Conservation (phyloP, 23 tunicate species). For the Trididemnum miniatum region DNA sequence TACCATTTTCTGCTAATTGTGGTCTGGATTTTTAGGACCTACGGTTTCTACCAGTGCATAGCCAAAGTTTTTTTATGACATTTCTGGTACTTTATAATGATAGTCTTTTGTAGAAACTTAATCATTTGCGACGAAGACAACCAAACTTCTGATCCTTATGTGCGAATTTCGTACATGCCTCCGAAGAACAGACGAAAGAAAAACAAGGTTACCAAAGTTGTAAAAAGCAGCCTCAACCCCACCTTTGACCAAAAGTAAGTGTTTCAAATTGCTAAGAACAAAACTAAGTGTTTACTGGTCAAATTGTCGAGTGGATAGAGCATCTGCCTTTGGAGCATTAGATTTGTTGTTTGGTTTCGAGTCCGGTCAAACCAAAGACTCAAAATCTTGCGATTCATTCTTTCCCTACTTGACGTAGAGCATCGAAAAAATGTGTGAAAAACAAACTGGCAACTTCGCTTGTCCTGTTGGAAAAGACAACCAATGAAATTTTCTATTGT, state of each 20-base stretch:
- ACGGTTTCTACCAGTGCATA: too few relatives aligned
- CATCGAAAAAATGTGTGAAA: too few relatives aligned
- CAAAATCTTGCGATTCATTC: too few relatives aligned
- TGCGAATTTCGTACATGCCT: conserved; percentile 32
- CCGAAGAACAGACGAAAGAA: conserved; percentile 21
- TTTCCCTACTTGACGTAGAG: neutral
- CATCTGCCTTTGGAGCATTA: neutral
- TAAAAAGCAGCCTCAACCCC: conserved; percentile 78
- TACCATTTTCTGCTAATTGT: too few relatives aligned
- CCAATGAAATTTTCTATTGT: too few relatives aligned
- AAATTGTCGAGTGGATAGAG: neutral
- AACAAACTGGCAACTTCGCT: too few relatives aligned
- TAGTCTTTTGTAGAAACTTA: conserved; percentile 44
- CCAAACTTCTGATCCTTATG: conserved; percentile 86
- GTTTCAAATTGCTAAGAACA: too few relatives aligned
- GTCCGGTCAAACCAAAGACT: neutral
- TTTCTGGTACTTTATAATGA: too few relatives aligned
- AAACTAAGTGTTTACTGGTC: too few relatives aligned
- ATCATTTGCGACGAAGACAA: conserved; percentile 85
- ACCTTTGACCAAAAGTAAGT: conserved; percentile 67
- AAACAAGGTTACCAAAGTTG: conserved; percentile 65
- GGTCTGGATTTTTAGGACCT: too few relatives aligned
- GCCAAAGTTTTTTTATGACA: too few relatives aligned
- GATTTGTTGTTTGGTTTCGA: neutral
- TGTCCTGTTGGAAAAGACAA: too few relatives aligned